Percentiles rank a stretch among this genome's conserved stretches.
These are phyloP conservation scores for Tanypteryx hageni DNA, from an alignment of 2,888 invertebrate species.

Conservation along the genomic window DNA sequence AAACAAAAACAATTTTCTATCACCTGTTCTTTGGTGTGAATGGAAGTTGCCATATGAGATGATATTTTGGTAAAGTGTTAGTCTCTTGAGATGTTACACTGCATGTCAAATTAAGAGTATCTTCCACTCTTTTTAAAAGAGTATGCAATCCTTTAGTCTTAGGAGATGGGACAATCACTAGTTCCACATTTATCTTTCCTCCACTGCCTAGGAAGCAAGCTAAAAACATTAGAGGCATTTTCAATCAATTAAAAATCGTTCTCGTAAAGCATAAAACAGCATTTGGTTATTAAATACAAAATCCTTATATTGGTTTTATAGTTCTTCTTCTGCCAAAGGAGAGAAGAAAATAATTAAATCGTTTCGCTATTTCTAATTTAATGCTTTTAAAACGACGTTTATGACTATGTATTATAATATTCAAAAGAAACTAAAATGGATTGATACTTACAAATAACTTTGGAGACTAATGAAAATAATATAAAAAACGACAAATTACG, in stretches of 20 bases:
- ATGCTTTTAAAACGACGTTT: background rate
- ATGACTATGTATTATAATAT: background rate
- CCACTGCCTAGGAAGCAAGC: slow-evolving; percentile 65
- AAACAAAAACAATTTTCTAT: background rate
- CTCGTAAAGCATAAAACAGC: background rate
- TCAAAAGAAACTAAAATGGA: background rate
- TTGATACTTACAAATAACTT: background rate
- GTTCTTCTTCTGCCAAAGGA: too few species aligned
- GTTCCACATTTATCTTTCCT: slow-evolving; percentile 66
- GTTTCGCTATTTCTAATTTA: background rate
- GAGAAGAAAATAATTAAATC: background rate
- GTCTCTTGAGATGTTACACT: slow-evolving; percentile 66
- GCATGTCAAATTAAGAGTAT: slow-evolving; percentile 72
- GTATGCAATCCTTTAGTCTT: slow-evolving; percentile 68
- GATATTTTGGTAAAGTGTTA: slow-evolving; percentile 43
- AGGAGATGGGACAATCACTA: slow-evolving; percentile 69
- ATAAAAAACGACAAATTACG: slow-evolving; percentile 41
- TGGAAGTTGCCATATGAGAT: slow-evolving; percentile 59
- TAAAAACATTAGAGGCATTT: background rate
- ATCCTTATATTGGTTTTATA: background rate
- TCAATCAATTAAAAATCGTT: background rate
- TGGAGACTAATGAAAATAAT: slow-evolving; percentile 27
- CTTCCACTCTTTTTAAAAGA: slow-evolving; percentile 70
- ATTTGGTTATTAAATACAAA: background rate
- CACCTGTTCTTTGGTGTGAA: slow-evolving; percentile 52